Evolutionary conservation across 2,113 vertebrate genomes (phyloP).

Genomic region (Muntiacus muntjak): DNA sequence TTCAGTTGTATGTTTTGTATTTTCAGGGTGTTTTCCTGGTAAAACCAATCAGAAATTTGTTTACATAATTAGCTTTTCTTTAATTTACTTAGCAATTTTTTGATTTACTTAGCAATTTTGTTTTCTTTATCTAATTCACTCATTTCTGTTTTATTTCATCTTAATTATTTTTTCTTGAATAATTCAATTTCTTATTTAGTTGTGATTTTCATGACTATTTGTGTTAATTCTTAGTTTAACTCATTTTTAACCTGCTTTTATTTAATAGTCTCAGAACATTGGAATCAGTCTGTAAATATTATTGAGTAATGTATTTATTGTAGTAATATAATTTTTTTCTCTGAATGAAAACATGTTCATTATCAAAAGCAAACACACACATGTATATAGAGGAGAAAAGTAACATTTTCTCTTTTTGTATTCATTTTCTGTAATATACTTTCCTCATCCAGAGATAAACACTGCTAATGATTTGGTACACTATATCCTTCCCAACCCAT

Average conservation of each 20-base stretch:
- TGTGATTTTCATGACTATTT: not conserved
- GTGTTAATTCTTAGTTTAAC: not conserved
- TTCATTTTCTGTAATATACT: not conserved
- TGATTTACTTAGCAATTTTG: not conserved
- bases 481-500: not conserved
- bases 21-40: not conserved
- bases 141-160: not conserved
- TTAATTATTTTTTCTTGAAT: not conserved
- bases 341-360: not conserved
- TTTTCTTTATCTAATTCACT: not conserved
- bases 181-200: conserved; percentile 2
- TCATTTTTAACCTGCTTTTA: not conserved
- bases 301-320: not conserved
- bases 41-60: not conserved
- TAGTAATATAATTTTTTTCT: not conserved
- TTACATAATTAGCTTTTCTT: not conserved
- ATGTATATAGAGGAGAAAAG: not conserved
- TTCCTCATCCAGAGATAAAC: not conserved
- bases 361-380: not conserved
- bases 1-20: not conserved
- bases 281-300: not conserved
- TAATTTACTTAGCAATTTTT: not conserved
- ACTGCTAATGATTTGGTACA: not conserved
- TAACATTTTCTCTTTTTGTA: not conserved
- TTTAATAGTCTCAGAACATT: not conserved